Evolutionary conservation across 2,113 vertebrate genomes (phyloP).

Genomic region (Neomonachus schauinslandi): DNA sequence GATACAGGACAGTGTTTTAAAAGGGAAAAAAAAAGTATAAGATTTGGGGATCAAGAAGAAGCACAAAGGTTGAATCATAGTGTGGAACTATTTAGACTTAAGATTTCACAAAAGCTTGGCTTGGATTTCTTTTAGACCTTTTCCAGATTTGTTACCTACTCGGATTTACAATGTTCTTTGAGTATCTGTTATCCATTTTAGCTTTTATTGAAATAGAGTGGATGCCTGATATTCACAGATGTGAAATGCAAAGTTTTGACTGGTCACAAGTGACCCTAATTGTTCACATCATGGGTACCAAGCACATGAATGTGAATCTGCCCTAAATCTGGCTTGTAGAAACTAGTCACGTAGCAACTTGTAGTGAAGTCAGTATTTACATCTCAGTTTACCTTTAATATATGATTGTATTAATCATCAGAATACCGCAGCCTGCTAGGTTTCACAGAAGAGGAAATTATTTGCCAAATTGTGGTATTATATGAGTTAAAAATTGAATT

Average conservation of each 20-base stretch:
- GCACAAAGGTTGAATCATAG: not conserved
- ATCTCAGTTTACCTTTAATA: slow-evolving; percentile 14
- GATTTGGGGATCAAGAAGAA: not conserved
- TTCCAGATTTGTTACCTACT: not conserved
- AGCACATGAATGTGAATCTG: not conserved
- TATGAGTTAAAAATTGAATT: not conserved
- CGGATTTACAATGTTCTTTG: not conserved
- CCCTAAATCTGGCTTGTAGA: slow-evolving; percentile 7
- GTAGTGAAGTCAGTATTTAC: not conserved
- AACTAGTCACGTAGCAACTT: not conserved
- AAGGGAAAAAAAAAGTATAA: not conserved
- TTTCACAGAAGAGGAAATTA: slow-evolving; percentile 50
- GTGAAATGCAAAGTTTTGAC: not conserved
- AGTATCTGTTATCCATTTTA: not conserved
- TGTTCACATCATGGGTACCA: not conserved
- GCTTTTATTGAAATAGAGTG: not conserved
- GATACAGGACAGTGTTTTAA: not conserved
- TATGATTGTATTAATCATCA: slow-evolving; percentile 7
- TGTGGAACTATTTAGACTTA: not conserved
- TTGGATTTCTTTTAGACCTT: not conserved
- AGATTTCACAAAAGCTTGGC: not conserved
- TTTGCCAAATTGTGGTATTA: slow-evolving; percentile 12
- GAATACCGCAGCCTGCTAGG: not conserved
- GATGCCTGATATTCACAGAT: slow-evolving; percentile 21
- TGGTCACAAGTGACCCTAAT: not conserved